Evolutionary conservation across 2,797 vertebrate species (phyloP), one percentile per base, ranked within the genome.

Genomic region (Hephaestus fuliginosus): DNA sequence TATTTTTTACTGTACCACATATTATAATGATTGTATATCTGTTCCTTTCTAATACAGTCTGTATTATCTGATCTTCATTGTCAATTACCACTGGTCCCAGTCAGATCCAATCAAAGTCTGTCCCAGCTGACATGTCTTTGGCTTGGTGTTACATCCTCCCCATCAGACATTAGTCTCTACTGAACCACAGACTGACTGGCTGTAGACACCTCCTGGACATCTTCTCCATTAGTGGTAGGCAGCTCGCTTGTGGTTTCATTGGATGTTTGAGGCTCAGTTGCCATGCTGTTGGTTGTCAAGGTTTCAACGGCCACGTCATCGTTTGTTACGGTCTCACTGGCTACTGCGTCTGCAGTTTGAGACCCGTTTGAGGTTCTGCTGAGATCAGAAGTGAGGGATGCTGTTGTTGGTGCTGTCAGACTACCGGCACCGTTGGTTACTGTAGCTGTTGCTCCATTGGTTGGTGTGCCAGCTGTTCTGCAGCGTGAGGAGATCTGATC

Each of bases 141-240:
- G 53, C 22, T 22, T 51, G 20, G 46, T 17, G 4, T 41, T 33
- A 46, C 11, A 14, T 13, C 60, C 46, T 3, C 2, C 57, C 13
- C 7, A 2, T 2, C 18, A 18, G 56, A 22, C 18, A 44, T 62
- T n/a, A 25, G 7, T 39, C 5, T 70, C 70, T 79, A 86, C 30
- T 78, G 44, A 56, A 28, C 39, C 70, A 74, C 57, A 41, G 70
- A 56, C 73, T 62, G 57, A 57, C 49, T 17, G 22, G 9, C 71
- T 15, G 53, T 18, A 20, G 39, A 64, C 3, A 76, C 22, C 56
- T 76, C 77, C 82, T 68, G 62, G 28, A 60, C 30, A 49, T 80
- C 82, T 22, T 75, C 76, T 72, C 60, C 66, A 1, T 74, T 66
- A 43, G 39, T 5, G 11, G 13, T 1, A 0, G 39, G 48, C 39